These are phyloP conservation scores for Artemia franciscana DNA, from an alignment of 1,140 invertebrate species.

Conservation along the genomic window DNA sequence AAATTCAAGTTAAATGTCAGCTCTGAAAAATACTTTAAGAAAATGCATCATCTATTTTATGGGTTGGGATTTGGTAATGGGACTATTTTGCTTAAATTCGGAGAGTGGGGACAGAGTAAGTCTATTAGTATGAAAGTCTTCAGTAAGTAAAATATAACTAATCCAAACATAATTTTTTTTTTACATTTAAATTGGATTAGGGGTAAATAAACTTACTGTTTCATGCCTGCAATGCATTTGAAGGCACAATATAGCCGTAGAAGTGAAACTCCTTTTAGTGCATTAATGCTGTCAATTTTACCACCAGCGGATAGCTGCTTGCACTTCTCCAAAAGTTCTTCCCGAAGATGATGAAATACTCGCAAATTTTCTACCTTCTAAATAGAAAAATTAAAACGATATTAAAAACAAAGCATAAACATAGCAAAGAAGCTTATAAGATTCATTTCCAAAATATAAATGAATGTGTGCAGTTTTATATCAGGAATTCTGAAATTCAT, in stretches of 20 bases:
- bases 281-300: slow-evolving; percentile 34
- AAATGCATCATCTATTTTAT: too few relatives aligned
- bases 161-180: background rate
- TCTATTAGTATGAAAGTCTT: too few relatives aligned
- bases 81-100: too few relatives aligned
- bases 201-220: slow-evolving; percentile 26
- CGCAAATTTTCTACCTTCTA: slow-evolving; percentile 44
- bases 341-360: slow-evolving; percentile 45
- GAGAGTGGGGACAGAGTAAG: too few relatives aligned
- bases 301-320: slow-evolving; percentile 22
- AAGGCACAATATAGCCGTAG: slow-evolving; percentile 72
- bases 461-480: background rate
- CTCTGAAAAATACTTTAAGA: too few relatives aligned
- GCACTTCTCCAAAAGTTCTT: slow-evolving; percentile 45
- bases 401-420: slow-evolving; percentile 5
- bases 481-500: background rate
- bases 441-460: slow-evolving; percentile 9
- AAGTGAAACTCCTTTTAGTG: slow-evolving; percentile 54
- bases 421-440: background rate
- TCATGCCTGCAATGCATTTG: slow-evolving; percentile 70
- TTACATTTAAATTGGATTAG: background rate
- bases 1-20: too few relatives aligned
- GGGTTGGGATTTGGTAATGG: too few relatives aligned
- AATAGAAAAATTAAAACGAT: slow-evolving; percentile 8
- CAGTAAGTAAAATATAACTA: too few relatives aligned